Conservation (phyloP, 2,113 vertebrate species). For the Boleophthalmus pectinirostris region DNA sequence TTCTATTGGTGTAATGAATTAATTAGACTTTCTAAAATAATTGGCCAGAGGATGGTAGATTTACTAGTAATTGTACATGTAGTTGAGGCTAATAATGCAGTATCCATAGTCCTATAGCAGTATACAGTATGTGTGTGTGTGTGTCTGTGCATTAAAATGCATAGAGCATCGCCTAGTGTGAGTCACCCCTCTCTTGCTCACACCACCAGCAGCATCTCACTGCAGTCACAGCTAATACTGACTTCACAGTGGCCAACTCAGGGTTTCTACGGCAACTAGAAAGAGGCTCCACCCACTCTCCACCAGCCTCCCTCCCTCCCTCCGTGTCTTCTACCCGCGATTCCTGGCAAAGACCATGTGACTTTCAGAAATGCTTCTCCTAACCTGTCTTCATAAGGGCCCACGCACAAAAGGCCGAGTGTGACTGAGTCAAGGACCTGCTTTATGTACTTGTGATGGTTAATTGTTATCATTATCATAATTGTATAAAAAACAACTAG, state of each 20-base stretch:
- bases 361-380: conserved; percentile 76
- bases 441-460: background rate
- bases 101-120: conserved; percentile 16
- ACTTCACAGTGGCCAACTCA: conserved; percentile 76
- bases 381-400: conserved; percentile 61
- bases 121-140: conserved; percentile 16
- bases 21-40: conserved; percentile 44
- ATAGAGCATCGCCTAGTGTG: conserved; percentile 61
- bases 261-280: conserved; percentile 77
- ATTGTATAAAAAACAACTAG: background rate
- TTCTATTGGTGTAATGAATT: conserved; percentile 52
- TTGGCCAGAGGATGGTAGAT: conserved; percentile 11
- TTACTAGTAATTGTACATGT: background rate
- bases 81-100: background rate
- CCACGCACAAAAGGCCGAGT: background rate
- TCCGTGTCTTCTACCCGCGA: conserved; percentile 8
- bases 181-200: conserved; percentile 53
- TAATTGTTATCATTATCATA: background rate
- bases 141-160: conserved; percentile 73
- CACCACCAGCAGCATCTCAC: conserved; percentile 63
- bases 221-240: conserved; percentile 76
- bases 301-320: conserved; percentile 23
- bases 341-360: conserved; percentile 73
- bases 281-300: conserved; percentile 62
- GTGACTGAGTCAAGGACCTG: background rate